Evolutionary conservation across 2,888 invertebrate species (phyloP), one percentile per base, ranked within the genome.

Genomic region (Ophioninae sp.): DNA sequence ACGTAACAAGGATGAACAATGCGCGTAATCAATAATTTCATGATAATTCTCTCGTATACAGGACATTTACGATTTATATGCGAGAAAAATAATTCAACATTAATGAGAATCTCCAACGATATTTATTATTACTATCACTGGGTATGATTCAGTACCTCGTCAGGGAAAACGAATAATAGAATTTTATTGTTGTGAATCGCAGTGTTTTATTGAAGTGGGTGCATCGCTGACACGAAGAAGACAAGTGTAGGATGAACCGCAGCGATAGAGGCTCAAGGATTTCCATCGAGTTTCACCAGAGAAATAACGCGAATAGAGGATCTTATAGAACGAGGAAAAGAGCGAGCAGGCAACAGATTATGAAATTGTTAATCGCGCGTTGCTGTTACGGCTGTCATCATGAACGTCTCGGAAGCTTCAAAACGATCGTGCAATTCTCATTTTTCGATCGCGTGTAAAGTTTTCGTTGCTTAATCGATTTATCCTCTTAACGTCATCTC

Each of bases 341-440:
- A 59, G 59, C 39, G 62, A 72, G 68, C 61, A 57, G 13, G 37
- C 23, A 64, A 30, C 56, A 30, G 57, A 74, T 84, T 82, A 82
- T 79, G 84, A 84, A 84, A 84, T 82, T 81, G 44, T 81, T 74
- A 75, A 79, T 81, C 68, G 65, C 44, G 62, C 59, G 57, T 44
- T 57, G 59, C 70, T 44, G 72, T 69, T 57, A 56, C 41, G 64
- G 39, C 62, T 65, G 77, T 78, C 81, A 70, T 30, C 81, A 44
- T 30, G 64, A 69, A 80, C 79, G 37, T 69, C 80, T 80, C 83
- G 80, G 83, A 80, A 83, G 83, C 83, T 83, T 77, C 80, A 17
- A 37, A 44, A 75, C 69, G 72, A 70, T 75, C 75, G 75, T 79
- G 67, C 81, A 74, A 81, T 76, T 50, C 50, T 74, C 72, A 68